These are phyloP conservation scores for Geopemphigus sp. DNA, from an alignment of 1,140 invertebrate species.

Conservation along the genomic window DNA sequence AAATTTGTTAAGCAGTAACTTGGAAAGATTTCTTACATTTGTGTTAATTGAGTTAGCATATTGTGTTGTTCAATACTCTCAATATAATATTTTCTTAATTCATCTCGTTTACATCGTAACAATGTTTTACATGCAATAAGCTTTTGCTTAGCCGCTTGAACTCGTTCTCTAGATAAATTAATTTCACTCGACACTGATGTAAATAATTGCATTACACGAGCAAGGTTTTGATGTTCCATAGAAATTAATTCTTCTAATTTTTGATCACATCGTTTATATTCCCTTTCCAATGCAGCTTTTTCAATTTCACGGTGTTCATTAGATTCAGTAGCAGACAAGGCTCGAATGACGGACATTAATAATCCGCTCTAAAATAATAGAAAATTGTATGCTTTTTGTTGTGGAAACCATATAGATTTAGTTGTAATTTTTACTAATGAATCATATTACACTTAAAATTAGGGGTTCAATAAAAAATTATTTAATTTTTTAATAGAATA, in stretches of 20 bases:
- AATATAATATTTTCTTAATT: conserved; percentile 87
- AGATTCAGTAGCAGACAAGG: conserved; percentile 86
- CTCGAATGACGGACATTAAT: conserved; percentile 88
- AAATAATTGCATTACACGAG: conserved; percentile 75
- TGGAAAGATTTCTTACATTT: conserved; percentile 48
- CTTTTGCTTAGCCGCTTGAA: conserved; percentile 82
- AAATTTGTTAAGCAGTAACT: background rate
- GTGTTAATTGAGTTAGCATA: conserved; percentile 69
- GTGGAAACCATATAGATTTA: background rate
- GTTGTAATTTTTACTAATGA: background rate
- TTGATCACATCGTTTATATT: conserved; percentile 87
- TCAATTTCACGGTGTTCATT: conserved; percentile 93
- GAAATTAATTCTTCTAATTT: conserved; percentile 84
- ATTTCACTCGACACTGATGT: conserved; percentile 69
- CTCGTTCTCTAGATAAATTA: conserved; percentile 75
- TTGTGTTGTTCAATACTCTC: conserved; percentile 92
- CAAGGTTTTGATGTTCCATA: conserved; percentile 82
- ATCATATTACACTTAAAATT: background rate
- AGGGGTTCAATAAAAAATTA: background rate
- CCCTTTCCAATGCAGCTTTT: conserved; percentile 88
- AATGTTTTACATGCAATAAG: conserved; percentile 86
- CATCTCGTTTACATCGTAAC: conserved; percentile 86
- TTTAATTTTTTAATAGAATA: too few species aligned
- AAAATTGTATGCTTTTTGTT: background rate
- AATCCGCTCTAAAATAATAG: conserved; percentile 73